phyloP scores from a whole-genome alignment of 1,140 invertebrate genomes.

The Hylaeus volcanicus region DNA sequence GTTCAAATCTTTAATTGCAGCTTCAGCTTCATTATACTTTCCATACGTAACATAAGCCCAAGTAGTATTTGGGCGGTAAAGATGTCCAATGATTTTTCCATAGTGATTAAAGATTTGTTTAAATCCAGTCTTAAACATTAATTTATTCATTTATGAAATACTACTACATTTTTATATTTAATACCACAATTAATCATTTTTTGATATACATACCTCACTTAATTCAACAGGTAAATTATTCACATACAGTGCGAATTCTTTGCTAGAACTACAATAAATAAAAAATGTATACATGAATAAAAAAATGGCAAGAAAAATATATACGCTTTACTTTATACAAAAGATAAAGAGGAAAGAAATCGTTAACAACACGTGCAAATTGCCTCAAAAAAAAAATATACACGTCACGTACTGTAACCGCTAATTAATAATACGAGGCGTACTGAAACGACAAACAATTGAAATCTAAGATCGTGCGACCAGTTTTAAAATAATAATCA shows the following conservation, averaged over 20 bases:
- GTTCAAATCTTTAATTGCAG: slow-evolving; percentile 65
- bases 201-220: slow-evolving; percentile 61
- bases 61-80: slow-evolving; percentile 44
- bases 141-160: slow-evolving; percentile 10
- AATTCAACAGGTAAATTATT: slow-evolving; percentile 67
- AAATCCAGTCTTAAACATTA: slow-evolving; percentile 66
- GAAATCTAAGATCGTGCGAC: background rate
- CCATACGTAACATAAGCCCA: slow-evolving; percentile 71
- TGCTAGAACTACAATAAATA: background rate
- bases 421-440: background rate
- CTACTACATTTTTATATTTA: background rate
- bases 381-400: background rate
- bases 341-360: background rate
- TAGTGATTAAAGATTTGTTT: slow-evolving; percentile 67
- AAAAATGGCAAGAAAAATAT: background rate
- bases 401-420: background rate
- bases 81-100: slow-evolving; percentile 62
- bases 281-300: background rate
- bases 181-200: too few species aligned
- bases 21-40: slow-evolving; percentile 68
- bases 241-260: slow-evolving; percentile 61
- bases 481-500: background rate
- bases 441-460: background rate
- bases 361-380: background rate
- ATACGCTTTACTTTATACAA: background rate